These are phyloP conservation scores for Teleiodes luculella DNA, from an alignment of 2,888 invertebrate species.

Conservation along the genomic window DNA sequence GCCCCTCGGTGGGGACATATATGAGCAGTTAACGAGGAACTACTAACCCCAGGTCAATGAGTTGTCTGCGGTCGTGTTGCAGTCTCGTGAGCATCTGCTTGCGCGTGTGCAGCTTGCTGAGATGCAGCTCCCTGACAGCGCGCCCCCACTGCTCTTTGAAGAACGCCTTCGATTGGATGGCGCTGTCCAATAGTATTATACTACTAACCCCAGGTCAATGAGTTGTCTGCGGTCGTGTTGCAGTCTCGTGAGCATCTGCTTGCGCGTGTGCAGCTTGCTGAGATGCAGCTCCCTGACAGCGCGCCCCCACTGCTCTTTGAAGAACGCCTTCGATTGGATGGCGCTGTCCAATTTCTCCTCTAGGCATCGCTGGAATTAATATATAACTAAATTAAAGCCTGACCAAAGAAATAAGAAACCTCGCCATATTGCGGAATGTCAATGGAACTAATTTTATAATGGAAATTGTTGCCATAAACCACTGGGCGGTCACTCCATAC, in stretches of 20 bases:
- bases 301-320: constrained; percentile 87
- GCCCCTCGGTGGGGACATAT: too few species aligned
- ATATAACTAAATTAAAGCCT: too few species aligned
- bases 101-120: constrained; percentile 76
- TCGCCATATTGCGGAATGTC: too few species aligned
- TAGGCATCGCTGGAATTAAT: constrained; percentile 64
- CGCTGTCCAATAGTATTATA: constrained; percentile 63
- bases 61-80: constrained; percentile 55
- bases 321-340: constrained; percentile 83
- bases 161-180: constrained; percentile 82
- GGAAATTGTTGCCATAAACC: too few species aligned
- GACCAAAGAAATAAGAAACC: too few species aligned
- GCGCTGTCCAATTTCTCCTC: constrained; percentile 82
- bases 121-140: constrained; percentile 83
- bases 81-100: constrained; percentile 72
- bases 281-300: constrained; percentile 83
- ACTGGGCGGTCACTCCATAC: too few species aligned
- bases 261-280: constrained; percentile 75
- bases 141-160: constrained; percentile 88
- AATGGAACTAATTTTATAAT: too few species aligned
- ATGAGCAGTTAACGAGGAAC: not conserved
- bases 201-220: constrained; percentile 34
- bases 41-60: constrained; percentile 19
- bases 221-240: constrained; percentile 57
- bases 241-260: constrained; percentile 71